These are phyloP conservation scores for Bujurquina vittata DNA, from an alignment of 2,113 vertebrate species.

Conservation along the genomic window DNA sequence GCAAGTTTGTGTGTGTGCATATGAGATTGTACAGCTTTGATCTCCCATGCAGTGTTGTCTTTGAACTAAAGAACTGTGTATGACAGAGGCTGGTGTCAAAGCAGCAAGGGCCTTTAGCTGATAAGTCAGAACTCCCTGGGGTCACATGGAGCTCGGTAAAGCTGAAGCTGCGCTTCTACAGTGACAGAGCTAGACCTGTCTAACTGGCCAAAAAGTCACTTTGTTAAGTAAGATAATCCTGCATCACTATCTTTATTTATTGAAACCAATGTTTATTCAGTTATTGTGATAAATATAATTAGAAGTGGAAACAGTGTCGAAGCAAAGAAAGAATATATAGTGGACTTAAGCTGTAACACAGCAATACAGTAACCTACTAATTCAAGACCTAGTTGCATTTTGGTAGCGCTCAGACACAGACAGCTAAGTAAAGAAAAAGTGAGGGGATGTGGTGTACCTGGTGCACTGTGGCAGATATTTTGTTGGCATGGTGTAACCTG, in stretches of 20 bases:
- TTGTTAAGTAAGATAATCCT: background rate
- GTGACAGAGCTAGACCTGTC: background rate
- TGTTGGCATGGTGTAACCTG: background rate
- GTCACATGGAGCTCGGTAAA: constrained; percentile 29
- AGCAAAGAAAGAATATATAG: background rate
- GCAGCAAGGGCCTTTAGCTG: constrained; percentile 56
- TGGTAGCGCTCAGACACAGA: background rate
- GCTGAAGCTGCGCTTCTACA: constrained; percentile 2
- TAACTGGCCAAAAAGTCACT: background rate
- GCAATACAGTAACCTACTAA: background rate
- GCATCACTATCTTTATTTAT: background rate
- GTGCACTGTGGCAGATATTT: background rate
- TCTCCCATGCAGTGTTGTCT: constrained; percentile 72
- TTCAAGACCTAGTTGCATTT: background rate
- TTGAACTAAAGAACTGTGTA: constrained; percentile 67
- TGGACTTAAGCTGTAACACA: background rate
- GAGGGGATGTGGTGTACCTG: background rate
- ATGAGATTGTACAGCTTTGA: constrained; percentile 70
- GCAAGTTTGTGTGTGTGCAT: constrained; percentile 55
- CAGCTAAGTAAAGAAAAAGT: background rate
- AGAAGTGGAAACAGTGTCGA: background rate
- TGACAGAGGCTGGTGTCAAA: constrained; percentile 63
- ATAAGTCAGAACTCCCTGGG: constrained; percentile 54
- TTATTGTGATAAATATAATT: background rate
- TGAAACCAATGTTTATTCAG: background rate